Conservation (phyloP, 1,140 invertebrate species). For the Bombyx mandarina region DNA sequence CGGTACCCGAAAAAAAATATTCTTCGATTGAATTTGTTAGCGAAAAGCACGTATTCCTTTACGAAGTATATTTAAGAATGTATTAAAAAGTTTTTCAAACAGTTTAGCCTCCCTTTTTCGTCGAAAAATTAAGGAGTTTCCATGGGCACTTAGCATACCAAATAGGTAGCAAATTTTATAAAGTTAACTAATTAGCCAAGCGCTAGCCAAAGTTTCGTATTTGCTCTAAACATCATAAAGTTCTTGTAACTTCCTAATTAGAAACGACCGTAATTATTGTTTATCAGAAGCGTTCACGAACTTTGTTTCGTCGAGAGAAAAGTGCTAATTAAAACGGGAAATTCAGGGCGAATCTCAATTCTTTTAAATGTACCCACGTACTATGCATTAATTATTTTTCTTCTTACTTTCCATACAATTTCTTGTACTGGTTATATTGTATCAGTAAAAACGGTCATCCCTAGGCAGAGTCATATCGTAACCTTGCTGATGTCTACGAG, state of each 20-base stretch:
- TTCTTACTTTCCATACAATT: too few species aligned
- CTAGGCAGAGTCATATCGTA: too few species aligned
- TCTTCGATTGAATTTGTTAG: too few species aligned
- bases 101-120: conserved; percentile 5
- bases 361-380: too few species aligned
- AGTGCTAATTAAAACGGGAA: conserved; percentile 14
- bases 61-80: too few species aligned
- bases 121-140: conserved; percentile 23
- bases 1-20: too few species aligned
- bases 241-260: conserved; percentile 41
- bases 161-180: conserved; percentile 63
- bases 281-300: conserved; percentile 24
- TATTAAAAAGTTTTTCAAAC: not conserved
- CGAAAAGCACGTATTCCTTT: too few species aligned
- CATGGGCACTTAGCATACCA: conserved; percentile 53
- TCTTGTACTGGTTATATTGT: too few species aligned
- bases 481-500: too few species aligned
- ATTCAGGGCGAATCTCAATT: too few species aligned
- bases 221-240: conserved; percentile 41
- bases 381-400: too few species aligned
- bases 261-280: conserved; percentile 36
- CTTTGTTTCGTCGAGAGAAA: conserved; percentile 10
- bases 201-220: conserved; percentile 46
- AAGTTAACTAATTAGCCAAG: conserved; percentile 57
- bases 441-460: too few species aligned